A percentile compares a stretch with the other conserved stretches of the same genome.
These are phyloP conservation scores for Eulemur mongoz DNA, from an alignment of 2,797 vertebrate species.

Conservation along the genomic window DNA sequence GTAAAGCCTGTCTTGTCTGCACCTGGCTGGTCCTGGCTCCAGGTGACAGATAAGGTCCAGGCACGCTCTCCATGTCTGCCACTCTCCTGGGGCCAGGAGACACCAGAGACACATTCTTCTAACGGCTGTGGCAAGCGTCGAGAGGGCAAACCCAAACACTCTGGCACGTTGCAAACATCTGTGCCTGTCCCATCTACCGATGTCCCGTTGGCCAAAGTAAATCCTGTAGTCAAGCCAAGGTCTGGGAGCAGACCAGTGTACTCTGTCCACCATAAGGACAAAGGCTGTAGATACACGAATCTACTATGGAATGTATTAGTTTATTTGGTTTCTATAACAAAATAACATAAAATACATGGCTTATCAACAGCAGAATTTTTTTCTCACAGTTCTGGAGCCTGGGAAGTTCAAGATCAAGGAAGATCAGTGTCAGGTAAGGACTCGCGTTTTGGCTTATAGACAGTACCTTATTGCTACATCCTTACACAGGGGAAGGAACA, in stretches of 20 bases:
- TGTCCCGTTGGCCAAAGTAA: neutral
- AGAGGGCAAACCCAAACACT: neutral
- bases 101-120: neutral
- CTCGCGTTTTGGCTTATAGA: neutral
- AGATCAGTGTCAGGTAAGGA: neutral
- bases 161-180: neutral
- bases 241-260: neutral
- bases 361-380: neutral
- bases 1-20: neutral
- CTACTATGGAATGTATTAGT: neutral
- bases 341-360: neutral
- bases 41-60: neutral
- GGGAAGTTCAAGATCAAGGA: neutral
- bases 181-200: neutral
- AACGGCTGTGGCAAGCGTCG: neutral
- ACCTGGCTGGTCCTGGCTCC: neutral
- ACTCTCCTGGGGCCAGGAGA: neutral
- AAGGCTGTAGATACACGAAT: neutral
- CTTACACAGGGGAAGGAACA: neutral
- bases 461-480: neutral
- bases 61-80: accelerated
- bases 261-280: neutral
- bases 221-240: neutral
- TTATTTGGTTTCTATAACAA: neutral
- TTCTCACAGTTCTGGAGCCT: neutral